Conservation (phyloP, 2,113 vertebrate species). For the Alouatta palliata region DNA sequence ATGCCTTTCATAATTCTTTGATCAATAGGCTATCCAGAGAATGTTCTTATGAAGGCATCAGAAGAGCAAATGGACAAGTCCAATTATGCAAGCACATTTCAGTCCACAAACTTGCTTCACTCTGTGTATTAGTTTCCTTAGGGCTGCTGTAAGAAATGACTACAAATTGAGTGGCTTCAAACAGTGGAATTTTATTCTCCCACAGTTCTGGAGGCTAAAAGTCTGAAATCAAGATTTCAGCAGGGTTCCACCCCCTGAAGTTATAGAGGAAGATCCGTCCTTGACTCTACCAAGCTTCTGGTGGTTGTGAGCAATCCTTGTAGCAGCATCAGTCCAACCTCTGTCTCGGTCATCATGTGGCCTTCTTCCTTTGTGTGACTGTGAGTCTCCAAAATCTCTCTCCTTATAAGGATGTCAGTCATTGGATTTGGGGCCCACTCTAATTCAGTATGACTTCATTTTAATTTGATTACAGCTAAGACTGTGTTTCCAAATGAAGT, state of each 20-base stretch:
- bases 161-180: background rate
- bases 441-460: background rate
- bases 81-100: background rate
- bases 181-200: background rate
- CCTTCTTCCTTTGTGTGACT: background rate
- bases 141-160: background rate
- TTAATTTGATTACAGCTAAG: background rate
- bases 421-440: background rate
- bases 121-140: background rate
- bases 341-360: background rate
- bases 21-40: background rate
- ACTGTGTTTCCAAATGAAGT: background rate
- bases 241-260: background rate
- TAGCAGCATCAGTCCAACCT: background rate
- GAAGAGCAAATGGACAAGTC: background rate
- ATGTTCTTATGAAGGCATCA: background rate
- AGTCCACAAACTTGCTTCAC: background rate
- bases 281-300: background rate
- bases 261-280: background rate
- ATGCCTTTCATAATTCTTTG: background rate
- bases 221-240: background rate
- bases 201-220: background rate
- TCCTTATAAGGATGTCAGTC: background rate
- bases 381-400: background rate
- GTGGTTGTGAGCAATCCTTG: background rate